These are phyloP conservation scores for Ursus arctos DNA, from an alignment of 2,113 vertebrate genomes.

Conservation along the genomic window DNA sequence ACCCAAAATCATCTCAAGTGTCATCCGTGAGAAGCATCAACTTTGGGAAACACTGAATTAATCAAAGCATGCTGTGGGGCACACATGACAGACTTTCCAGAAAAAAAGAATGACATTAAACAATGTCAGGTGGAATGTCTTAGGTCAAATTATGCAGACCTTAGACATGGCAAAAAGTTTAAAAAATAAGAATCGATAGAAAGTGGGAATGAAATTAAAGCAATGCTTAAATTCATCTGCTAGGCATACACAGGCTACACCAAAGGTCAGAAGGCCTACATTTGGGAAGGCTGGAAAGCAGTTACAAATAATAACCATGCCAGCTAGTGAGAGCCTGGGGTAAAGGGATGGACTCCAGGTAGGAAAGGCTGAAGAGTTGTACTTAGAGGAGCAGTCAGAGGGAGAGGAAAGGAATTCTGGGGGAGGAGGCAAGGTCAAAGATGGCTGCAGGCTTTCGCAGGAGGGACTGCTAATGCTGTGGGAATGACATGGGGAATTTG, in stretches of 20 bases:
- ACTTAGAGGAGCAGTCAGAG: neutral
- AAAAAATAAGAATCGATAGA: neutral
- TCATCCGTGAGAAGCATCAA: neutral
- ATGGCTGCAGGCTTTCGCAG: neutral
- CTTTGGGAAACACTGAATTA: conserved; percentile 7
- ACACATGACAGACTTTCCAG: neutral
- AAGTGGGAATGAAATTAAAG: neutral
- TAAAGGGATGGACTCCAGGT: neutral
- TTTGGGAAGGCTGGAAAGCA: neutral
- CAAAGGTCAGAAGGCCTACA: neutral
- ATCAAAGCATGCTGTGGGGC: neutral
- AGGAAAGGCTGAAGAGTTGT: neutral
- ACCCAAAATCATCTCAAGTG: neutral
- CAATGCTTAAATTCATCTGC: neutral
- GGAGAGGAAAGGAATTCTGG: neutral
- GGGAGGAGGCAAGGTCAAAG: neutral
- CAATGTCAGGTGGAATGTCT: neutral
- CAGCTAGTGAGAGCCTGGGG: neutral
- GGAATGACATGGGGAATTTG: neutral
- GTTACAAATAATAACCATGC: neutral
- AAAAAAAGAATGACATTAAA: neutral
- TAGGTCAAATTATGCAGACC: neutral
- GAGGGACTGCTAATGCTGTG: neutral
- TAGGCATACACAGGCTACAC: neutral
- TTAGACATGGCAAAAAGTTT: neutral